phyloP scores from a whole-genome alignment of 2,888 invertebrate species.

The Mantis religiosa region DNA sequence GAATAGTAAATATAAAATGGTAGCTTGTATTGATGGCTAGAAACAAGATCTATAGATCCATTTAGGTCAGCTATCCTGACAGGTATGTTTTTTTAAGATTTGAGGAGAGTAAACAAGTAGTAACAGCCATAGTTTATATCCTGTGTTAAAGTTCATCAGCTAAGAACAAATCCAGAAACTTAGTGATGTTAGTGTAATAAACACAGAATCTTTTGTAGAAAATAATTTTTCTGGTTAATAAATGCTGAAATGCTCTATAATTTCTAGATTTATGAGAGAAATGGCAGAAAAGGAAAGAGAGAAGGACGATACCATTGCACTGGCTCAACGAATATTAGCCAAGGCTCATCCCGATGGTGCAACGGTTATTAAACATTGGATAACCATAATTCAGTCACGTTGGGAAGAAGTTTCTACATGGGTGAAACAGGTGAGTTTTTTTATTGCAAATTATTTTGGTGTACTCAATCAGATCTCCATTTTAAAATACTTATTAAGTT shows the following conservation, averaged over 20 bases:
- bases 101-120: no score
- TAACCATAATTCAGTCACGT: conserved; percentile 90
- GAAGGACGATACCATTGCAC: conserved; percentile 78
- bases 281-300: conserved; percentile 78
- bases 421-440: conserved; percentile 53
- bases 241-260: neutral
- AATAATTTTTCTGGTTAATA: neutral
- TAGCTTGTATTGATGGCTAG: no score
- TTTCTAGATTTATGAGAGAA: conserved; percentile 67
- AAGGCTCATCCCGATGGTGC: conserved; percentile 97
- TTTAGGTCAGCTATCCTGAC: no score
- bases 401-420: conserved; percentile 96
- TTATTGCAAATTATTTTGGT: neutral
- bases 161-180: no score
- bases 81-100: no score
- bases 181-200: no score
- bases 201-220: no score
- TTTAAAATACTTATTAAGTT: no score
- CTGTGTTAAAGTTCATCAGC: no score
- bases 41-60: no score
- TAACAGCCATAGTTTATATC: no score
- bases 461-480: neutral
- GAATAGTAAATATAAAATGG: no score
- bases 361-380: conserved; percentile 98
- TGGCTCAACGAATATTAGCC: conserved; percentile 83